phyloP scores from a whole-genome alignment of 2,797 vertebrate species.

The Emys orbicularis region DNA sequence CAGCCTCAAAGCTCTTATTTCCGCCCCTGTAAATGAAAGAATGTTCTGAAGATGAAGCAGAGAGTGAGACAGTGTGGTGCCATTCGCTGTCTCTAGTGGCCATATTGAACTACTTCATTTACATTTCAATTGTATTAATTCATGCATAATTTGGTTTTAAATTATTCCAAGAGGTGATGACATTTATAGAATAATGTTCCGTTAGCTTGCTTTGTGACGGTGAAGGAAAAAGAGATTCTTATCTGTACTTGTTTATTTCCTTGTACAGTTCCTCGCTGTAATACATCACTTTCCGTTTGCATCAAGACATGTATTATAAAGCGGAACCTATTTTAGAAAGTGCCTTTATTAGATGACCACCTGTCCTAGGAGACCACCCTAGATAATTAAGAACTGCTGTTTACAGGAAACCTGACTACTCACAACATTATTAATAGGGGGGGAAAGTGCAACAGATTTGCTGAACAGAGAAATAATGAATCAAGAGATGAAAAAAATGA shows the following conservation, averaged over 20 bases:
- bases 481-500: neutral
- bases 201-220: conserved; percentile 61
- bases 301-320: conserved; percentile 52
- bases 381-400: conserved; percentile 65
- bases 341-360: neutral
- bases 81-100: conserved; percentile 52
- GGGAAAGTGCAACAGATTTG: conserved; percentile 29
- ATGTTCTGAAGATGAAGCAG: conserved; percentile 59
- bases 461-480: conserved; percentile 40
- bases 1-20: conserved; percentile 44
- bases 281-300: conserved; percentile 54
- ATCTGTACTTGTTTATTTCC: conserved; percentile 61
- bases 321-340: conserved; percentile 25
- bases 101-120: conserved; percentile 69
- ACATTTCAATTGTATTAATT: conserved; percentile 71
- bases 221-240: conserved; percentile 27
- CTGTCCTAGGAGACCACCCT: conserved; percentile 41
- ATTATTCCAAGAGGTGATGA: conserved; percentile 62
- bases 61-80: conserved; percentile 61
- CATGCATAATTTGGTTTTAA: conserved; percentile 53
- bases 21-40: conserved; percentile 44
- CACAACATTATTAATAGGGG: conserved; percentile 19
- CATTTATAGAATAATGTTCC: conserved; percentile 59
- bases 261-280: conserved; percentile 53
- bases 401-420: conserved; percentile 52